Evolutionary conservation across 2,888 invertebrate species (phyloP), one percentile per base, ranked within the genome.

Genomic region (Drosophila pullipes): DNA sequence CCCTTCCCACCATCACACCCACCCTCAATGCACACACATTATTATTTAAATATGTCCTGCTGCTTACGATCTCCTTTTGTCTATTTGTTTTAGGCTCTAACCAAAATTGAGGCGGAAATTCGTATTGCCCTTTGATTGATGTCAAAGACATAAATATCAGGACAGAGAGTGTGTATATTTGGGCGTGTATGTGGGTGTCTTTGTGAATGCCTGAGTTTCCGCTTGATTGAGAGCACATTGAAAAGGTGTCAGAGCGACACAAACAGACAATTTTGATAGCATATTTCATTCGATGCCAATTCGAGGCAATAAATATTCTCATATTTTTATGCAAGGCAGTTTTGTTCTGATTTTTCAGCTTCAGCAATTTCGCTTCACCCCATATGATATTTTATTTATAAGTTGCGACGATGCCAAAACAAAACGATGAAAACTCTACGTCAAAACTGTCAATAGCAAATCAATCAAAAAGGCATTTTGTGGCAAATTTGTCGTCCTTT

Each of bases 391-490:
- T 87, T 82, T 90, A 91, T 91, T 90, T 91, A 86, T 88, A 85
- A 85, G 76, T 74, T 60, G 65, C 74, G 72, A 55, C 57, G 64
- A 59, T 58, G 55, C 39, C 58, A 69, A 68, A 60, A 55, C 64
- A 82, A 71, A 76, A 61, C 75, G 74, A 41, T 67, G 78, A 78
- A 76, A 83, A 77, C 82, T 81, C 81, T 79, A 81, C 75, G 86
- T 86, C 91, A 88, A 81, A 91, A 70, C 75, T 88, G 91, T 81
- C 85, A 84, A 80, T 81, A 86, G 76, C 70, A 78, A 85, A 85
- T 91, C 92, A 89, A 91, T 91, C 91, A 85, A 74, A 88, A 79
- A 74, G 64, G 74, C 79, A 88, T 89, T 87, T 85, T 74, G 84
- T 66, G 79, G 74, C 63, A 69, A 50, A 61, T 33, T 31, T 58